Evolutionary conservation across 2,797 vertebrate genomes (phyloP).

Genomic region (Acanthurus tractus): DNA sequence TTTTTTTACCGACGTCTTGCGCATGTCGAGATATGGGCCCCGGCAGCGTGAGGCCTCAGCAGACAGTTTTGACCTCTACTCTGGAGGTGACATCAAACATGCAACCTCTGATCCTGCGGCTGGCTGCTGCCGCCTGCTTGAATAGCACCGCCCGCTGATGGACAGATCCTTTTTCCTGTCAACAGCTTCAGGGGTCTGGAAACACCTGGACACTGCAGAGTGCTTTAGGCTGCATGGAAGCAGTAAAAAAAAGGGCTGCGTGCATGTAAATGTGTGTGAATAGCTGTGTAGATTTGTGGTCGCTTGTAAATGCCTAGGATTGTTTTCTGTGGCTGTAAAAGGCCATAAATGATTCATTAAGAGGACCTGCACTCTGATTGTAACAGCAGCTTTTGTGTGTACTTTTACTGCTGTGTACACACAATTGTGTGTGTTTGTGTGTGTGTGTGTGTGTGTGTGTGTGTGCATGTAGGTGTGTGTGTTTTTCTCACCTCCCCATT

Average conservation of each 20-base stretch:
- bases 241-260: constrained; percentile 50
- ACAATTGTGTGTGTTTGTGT: neutral
- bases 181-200: constrained; percentile 68
- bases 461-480: neutral
- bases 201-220: constrained; percentile 73
- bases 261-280: constrained; percentile 20
- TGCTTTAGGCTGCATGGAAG: constrained; percentile 40
- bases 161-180: constrained; percentile 67
- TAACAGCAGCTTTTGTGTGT: constrained; percentile 7
- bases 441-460: neutral
- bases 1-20: constrained; percentile 6
- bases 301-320: constrained; percentile 72
- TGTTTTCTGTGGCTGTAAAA: constrained; percentile 61
- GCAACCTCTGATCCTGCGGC: constrained; percentile 53
- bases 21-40: neutral
- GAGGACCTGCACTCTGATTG: constrained; percentile 34
- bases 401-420: too few species aligned
- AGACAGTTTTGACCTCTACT: constrained; percentile 49
- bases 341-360: constrained; percentile 60
- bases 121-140: constrained; percentile 40
- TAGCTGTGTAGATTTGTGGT: constrained; percentile 47
- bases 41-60: constrained; percentile 23
- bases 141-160: constrained; percentile 44
- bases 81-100: constrained; percentile 62
- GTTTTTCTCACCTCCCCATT: constrained; percentile 1